Evolutionary conservation across 2,113 vertebrate genomes (phyloP), one percentile per base, ranked within the genome.

Genomic region (Chelonoidis abingdonii): DNA sequence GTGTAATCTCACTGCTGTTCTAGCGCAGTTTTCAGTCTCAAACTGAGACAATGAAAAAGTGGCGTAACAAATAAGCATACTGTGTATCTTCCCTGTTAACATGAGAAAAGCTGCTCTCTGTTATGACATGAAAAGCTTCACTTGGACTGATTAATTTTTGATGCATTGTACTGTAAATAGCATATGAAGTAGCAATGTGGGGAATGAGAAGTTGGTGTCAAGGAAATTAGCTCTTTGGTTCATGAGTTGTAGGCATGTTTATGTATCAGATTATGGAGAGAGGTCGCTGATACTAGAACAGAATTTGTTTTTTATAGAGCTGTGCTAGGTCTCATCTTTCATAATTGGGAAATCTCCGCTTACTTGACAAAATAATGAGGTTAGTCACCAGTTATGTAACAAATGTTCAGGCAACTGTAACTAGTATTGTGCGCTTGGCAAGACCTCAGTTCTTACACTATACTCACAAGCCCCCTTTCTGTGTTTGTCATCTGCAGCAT

Each of bases 111-210:
- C 41, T 80, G 57, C 72, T 93, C 44, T 95, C 57, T 54, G 2
- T 83, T 0, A 0, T 76, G 76, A 83, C 56, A 50, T 85, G 56
- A 86, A 81, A 44, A 29, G 56, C 83, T 94, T 92, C 83, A 44
- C 83, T 50, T 91, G 93, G 82, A 89, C 49, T 90, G 93, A 90
- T 94, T 92, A 82, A 41, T 82, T 97, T 96, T 92, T 91, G 86
- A 89, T 76, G 57, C 78, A 47, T 76, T 94, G 16, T 89, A 57
- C 54, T 90, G 92, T 94, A 72, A 81, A 86, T 93, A 92, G 92
- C 56, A 81, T 84, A 65, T 56, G 35, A 89, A 92, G 90, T 75
- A 91, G 49, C 1, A 3, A 44, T 41, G 80, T 29, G 44, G 50
- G 50, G 50, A 35, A 84, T 72, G 72, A 90, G 89, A 84, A 22